Evolutionary conservation across 2,888 invertebrate species (phyloP), one percentile per base, ranked within the genome.

Genomic region (Hypomecis punctinalis): DNA sequence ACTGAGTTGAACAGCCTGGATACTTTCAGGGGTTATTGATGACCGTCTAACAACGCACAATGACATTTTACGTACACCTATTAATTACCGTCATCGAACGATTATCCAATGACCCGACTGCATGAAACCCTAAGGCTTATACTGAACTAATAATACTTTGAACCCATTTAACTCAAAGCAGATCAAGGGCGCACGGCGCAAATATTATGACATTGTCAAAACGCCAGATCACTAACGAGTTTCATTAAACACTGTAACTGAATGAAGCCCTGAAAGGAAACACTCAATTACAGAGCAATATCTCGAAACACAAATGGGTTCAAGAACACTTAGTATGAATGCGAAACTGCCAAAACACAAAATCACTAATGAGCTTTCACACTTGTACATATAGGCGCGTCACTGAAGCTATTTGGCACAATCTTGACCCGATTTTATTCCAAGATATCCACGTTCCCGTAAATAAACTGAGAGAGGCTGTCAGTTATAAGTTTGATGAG

Each of bases 341-440:
- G 63, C 66, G 66, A 46, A 65, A 51, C 10, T 67, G 65, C 65
- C 70, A 59, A 49, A 62, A 73, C 69, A 68, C 61, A 59, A 58
- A 68, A 60, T 68, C 47, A 66, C 66, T 70, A 68, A 68, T 73
- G 61, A 70, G 68, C 66, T 68, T 67, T 65, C 55, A 61, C 52
- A 63, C 57, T 59, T 60, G 69, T 70, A 58, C 62, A 49, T 61
- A 48, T 66, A 66, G 45, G n/a, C 23, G n/a, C 67, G 69, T 65
- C 62, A 67, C 48, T 40, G 33, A 56, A 67, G 66, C 63, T 68
- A 70, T 72, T 67, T 68, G 61, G 67, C 63, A 71, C 66, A 68
- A 70, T 68, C 76, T 73, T 79, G 77, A 74, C 75, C 76, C 56
- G 70, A 73, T 73, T 67, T 58, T 63, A 68, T 69, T 69, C 63